phyloP scores from a whole-genome alignment of 2,888 invertebrate genomes.

The Tupiocoris notatus region DNA sequence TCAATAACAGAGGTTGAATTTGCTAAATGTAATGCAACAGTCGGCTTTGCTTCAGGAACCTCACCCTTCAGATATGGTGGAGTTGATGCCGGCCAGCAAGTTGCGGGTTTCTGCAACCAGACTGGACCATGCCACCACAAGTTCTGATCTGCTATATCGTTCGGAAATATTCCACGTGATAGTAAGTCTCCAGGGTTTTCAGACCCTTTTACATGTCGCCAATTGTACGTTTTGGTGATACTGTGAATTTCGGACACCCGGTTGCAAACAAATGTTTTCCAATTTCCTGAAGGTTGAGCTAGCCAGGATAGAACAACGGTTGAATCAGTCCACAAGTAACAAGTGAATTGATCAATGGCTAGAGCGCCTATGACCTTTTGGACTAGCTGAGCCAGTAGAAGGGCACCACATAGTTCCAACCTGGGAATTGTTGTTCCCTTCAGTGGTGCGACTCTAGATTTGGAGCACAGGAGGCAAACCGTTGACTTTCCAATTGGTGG shows the following conservation, averaged over 20 bases:
- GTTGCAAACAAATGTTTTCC: neutral
- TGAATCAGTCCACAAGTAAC: neutral
- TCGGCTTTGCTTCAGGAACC: neutral
- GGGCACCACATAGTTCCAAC: constrained; percentile 27
- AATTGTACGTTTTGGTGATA: neutral
- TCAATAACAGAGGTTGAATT: neutral
- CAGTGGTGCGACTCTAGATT: constrained; percentile 34
- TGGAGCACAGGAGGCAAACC: constrained; percentile 8
- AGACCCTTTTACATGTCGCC: constrained; percentile 9
- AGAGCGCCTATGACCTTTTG: neutral
- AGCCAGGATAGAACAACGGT: neutral
- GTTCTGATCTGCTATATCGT: neutral
- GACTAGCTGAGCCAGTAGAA: neutral
- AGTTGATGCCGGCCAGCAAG: no score
- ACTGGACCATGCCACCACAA: constrained; percentile 34
- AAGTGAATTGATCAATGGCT: neutral
- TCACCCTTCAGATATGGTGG: no score
- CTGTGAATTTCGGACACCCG: neutral
- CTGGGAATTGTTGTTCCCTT: constrained; percentile 7
- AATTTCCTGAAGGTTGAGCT: neutral
- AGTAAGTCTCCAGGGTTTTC: constrained; percentile 21
- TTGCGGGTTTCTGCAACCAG: neutral
- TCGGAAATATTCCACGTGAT: neutral
- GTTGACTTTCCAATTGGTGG: neutral
- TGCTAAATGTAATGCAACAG: neutral